Evolutionary conservation across 2,797 vertebrate genomes (phyloP).

Genomic region (Sebastes vulpes): DNA sequence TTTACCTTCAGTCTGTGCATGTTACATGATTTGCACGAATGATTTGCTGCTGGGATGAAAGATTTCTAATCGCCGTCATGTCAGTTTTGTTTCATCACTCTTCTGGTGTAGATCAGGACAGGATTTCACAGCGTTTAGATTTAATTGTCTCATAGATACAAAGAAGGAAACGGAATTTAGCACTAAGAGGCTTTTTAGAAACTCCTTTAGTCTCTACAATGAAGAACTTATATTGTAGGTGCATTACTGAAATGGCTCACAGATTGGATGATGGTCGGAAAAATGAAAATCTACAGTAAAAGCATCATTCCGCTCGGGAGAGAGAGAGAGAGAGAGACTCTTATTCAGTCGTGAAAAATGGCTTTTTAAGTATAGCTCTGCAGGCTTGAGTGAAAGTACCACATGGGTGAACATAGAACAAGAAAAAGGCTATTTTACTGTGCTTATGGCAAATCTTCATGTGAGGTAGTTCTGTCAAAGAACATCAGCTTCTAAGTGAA

Average conservation of each 20-base stretch:
- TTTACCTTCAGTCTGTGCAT: slow-evolving; percentile 7
- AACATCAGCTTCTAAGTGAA: background rate
- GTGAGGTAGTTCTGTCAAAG: background rate
- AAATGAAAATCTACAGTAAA: background rate
- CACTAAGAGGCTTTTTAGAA: slow-evolving; percentile 11
- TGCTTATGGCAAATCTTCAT: background rate
- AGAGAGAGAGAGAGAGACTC: background rate
- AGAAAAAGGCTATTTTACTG: background rate
- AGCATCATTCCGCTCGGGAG: background rate
- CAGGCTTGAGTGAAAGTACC: background rate
- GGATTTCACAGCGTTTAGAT: background rate
- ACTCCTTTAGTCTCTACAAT: background rate
- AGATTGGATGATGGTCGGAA: slow-evolving; percentile 8
- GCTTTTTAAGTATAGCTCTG: slow-evolving; percentile 11
- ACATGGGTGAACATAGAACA: background rate
- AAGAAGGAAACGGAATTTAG: background rate
- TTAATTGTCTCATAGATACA: background rate
- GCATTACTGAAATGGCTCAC: slow-evolving; percentile 24
- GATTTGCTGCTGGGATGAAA: slow-evolving; percentile 7
- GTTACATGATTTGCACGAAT: slow-evolving; percentile 3
- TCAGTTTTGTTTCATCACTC: background rate
- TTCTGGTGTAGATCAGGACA: background rate
- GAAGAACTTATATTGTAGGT: slow-evolving; percentile 3
- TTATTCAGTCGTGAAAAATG: background rate
- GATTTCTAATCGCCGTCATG: slow-evolving; percentile 1